Percentiles rank a stretch among this genome's conserved stretches.
Conservation (phyloP, 2,113 vertebrate species). For the Mustela nigripes region DNA sequence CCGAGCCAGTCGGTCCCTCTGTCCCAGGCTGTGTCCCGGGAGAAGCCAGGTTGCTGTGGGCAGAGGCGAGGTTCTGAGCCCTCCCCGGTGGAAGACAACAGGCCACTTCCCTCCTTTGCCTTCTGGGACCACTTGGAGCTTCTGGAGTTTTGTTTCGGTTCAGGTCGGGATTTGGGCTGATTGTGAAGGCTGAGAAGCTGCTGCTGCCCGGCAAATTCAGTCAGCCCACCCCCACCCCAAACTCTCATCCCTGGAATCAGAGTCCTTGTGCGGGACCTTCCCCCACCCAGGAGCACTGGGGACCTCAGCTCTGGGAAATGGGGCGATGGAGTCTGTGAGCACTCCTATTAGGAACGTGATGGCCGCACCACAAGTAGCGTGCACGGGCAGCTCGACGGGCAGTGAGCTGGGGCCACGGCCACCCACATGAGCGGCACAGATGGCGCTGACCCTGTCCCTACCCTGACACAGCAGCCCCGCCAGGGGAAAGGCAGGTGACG, state of each 20-base stretch:
- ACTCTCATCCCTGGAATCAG: background rate
- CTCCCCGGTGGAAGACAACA: background rate
- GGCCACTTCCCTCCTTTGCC: background rate
- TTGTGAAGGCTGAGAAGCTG: background rate
- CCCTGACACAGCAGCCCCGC: rapidly evolving
- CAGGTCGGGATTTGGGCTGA: background rate
- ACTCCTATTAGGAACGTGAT: rapidly evolving
- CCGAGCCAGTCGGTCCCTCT: background rate
- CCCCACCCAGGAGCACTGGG: background rate
- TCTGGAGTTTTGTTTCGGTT: background rate
- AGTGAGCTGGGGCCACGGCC: background rate
- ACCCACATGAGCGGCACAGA: rapidly evolving
- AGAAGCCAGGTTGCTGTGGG: background rate
- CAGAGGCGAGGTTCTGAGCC: background rate
- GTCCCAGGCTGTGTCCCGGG: background rate
- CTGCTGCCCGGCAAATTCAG: background rate
- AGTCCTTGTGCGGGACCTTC: background rate
- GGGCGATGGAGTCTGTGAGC: background rate
- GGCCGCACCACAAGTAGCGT: rapidly evolving
- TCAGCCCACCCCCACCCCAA: too few species aligned
- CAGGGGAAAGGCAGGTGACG: background rate
- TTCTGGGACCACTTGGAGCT: background rate
- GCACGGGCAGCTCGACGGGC: too few species aligned
- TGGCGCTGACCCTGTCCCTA: rapidly evolving
- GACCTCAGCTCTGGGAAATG: background rate